Conservation (phyloP, 2,888 invertebrate genomes). For the Sepiola atlantica region DNA sequence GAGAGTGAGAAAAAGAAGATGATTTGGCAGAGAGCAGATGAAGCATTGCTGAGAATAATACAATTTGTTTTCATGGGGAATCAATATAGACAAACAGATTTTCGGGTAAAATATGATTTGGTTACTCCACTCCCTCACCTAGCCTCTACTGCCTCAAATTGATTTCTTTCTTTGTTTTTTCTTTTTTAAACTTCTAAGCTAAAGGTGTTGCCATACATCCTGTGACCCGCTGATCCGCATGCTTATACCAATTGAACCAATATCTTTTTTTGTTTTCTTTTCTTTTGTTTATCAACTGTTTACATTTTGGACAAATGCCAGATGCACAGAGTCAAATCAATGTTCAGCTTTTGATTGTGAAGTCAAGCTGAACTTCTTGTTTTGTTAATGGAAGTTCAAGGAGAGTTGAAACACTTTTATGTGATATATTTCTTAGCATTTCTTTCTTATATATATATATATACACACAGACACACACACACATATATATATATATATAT, state of each 20-base stretch:
- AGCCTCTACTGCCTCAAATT: neutral
- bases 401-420: neutral
- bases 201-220: neutral
- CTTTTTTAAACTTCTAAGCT: neutral
- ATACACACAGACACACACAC: too few species aligned
- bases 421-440: too few species aligned
- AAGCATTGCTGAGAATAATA: neutral
- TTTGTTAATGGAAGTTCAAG: neutral
- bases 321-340: neutral
- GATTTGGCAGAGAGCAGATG: neutral
- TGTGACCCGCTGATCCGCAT: constrained; percentile 1
- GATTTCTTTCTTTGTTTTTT: too few species aligned
- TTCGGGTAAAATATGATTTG: neutral
- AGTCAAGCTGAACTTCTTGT: neutral
- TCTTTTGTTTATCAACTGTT: neutral
- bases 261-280: neutral
- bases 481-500: too few species aligned
- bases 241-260: neutral
- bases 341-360: neutral
- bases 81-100: neutral
- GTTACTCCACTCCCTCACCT: neutral
- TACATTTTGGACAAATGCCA: neutral
- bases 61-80: neutral
- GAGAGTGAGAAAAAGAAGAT: neutral
- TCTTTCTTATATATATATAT: too few species aligned